Evolutionary conservation across 2,888 invertebrate genomes (phyloP).

Genomic region (Scotopteryx bipunctaria): DNA sequence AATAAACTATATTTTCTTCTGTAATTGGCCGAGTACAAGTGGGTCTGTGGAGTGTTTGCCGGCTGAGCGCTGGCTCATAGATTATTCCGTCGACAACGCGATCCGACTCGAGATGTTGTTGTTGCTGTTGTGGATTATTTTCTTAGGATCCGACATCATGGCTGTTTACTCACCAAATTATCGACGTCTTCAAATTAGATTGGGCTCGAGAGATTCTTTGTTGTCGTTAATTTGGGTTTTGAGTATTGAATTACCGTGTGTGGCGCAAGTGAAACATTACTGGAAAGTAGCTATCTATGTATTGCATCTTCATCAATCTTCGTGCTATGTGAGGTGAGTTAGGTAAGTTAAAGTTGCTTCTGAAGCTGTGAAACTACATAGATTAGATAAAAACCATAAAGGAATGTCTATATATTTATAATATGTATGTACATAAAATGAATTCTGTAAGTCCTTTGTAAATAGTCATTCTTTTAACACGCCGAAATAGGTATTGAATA

Average conservation of each 20-base stretch:
- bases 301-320: no score
- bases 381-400: no score
- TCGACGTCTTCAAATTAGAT: slow-evolving; percentile 11
- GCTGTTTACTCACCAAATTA: slow-evolving; percentile 20
- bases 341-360: no score
- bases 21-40: slow-evolving; percentile 23
- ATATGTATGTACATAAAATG: no score
- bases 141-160: slow-evolving; percentile 20
- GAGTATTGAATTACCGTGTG: neutral
- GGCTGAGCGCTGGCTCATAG: slow-evolving; percentile 21
- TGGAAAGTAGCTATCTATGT: no score
- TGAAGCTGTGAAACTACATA: no score
- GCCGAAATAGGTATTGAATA: neutral
- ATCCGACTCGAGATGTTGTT: slow-evolving; percentile 26
- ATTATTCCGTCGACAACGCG: slow-evolving; percentile 27
- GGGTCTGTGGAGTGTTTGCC: slow-evolving; percentile 15
- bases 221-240: slow-evolving; percentile 7
- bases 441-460: no score
- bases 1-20: slow-evolving; percentile 11
- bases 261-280: neutral
- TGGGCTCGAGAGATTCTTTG: slow-evolving; percentile 10
- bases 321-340: no score
- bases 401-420: no score
- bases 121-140: slow-evolving; percentile 22
- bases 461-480: neutral